Evolutionary conservation across 2,113 vertebrate genomes (phyloP).

Genomic region (Chloropsis hardwickii): DNA sequence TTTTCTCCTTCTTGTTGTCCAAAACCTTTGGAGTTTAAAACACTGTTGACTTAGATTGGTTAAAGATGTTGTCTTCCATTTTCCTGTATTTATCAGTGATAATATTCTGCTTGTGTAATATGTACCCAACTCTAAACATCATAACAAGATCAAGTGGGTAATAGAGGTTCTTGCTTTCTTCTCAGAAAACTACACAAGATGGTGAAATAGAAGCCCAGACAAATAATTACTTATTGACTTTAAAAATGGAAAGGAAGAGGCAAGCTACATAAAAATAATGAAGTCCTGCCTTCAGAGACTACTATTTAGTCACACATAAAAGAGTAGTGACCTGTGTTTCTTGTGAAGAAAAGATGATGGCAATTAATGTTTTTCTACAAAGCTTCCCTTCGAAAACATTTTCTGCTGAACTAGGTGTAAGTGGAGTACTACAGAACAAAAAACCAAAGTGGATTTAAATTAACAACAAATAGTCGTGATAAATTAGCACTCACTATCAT

Average conservation of each 20-base stretch:
- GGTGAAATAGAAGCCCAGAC: background rate
- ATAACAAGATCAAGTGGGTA: background rate
- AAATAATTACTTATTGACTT: slow-evolving; percentile 6
- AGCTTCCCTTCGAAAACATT: background rate
- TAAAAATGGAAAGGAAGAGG: background rate
- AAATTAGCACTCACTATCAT: background rate
- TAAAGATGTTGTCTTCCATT: background rate
- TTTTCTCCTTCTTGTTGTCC: background rate
- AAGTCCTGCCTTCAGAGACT: background rate
- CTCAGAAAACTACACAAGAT: background rate
- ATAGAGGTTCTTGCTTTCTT: background rate
- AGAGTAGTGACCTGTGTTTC: background rate
- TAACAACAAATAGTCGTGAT: background rate
- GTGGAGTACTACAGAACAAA: background rate
- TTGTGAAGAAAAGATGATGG: background rate
- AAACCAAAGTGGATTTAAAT: background rate
- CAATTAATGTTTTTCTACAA: background rate
- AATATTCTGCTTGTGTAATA: background rate
- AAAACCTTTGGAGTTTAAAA: background rate
- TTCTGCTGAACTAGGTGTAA: background rate
- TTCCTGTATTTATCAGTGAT: background rate
- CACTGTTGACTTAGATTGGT: background rate
- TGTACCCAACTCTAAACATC: background rate
- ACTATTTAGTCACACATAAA: slow-evolving; percentile 2
- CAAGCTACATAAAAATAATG: slow-evolving; percentile 2